These are phyloP conservation scores for Burhinus bistriatus DNA, from an alignment of 2,113 vertebrate species.

Conservation along the genomic window DNA sequence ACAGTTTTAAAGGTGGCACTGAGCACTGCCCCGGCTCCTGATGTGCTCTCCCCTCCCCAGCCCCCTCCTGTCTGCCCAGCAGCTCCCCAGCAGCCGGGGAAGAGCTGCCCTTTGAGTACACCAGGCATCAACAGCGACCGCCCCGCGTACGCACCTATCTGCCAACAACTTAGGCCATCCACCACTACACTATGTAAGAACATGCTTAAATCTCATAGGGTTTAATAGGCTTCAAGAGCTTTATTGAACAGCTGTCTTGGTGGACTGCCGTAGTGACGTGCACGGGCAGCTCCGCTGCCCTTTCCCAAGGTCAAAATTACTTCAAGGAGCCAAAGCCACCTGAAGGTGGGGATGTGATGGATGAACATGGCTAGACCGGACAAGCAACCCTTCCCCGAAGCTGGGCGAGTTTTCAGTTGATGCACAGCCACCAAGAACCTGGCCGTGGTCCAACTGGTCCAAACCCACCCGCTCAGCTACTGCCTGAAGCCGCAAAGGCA, in stretches of 20 bases:
- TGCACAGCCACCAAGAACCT: background rate
- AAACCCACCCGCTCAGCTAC: background rate
- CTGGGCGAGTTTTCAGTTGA: background rate
- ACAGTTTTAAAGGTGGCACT: background rate
- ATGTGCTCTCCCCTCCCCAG: background rate
- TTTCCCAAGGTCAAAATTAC: background rate
- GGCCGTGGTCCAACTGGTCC: background rate
- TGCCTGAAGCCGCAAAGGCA: background rate
- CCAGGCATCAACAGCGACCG: background rate
- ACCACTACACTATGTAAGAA: background rate
- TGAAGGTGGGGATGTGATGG: background rate
- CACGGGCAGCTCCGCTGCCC: background rate
- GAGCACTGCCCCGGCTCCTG: background rate
- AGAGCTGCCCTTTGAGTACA: background rate
- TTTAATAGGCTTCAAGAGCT: background rate
- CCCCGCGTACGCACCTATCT: accelerated
- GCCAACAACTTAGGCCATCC: background rate
- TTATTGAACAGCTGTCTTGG: background rate
- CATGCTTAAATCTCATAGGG: background rate
- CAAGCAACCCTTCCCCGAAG: background rate
- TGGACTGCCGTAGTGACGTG: background rate
- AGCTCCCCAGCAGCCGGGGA: background rate
- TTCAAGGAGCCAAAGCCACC: background rate
- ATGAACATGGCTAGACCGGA: background rate
- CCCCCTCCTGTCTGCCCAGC: background rate